Evolutionary conservation across 2,113 vertebrate species (phyloP).

Genomic region (Perognathus longimembris): DNA sequence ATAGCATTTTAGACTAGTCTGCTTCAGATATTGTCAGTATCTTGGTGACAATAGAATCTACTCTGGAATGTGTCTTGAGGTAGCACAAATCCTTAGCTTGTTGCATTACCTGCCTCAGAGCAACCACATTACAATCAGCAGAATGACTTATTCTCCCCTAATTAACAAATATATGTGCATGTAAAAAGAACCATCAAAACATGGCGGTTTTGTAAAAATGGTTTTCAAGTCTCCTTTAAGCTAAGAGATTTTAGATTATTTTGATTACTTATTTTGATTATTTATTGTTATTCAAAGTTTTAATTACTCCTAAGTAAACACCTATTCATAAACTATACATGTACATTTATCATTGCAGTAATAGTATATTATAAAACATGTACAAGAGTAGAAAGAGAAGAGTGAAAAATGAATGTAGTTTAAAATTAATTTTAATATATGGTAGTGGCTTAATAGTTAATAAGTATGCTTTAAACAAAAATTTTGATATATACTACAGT

Average conservation of each 20-base stretch:
- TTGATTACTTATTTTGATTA: slow-evolving; percentile 40
- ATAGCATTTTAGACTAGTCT: slow-evolving; percentile 25
- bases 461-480: slow-evolving; percentile 33
- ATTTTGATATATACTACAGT: slow-evolving; percentile 26
- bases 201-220: neutral
- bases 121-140: slow-evolving; percentile 20
- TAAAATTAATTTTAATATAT: slow-evolving; percentile 32
- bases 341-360: slow-evolving; percentile 3
- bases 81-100: slow-evolving; percentile 39
- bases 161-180: slow-evolving; percentile 23
- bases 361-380: neutral
- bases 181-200: slow-evolving; percentile 37
- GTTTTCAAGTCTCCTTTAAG: slow-evolving; percentile 48
- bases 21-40: slow-evolving; percentile 24
- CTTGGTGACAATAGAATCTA: slow-evolving; percentile 41
- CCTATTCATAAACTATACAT: slow-evolving; percentile 23
- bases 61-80: neutral
- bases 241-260: slow-evolving; percentile 5
- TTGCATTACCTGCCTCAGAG: neutral
- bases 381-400: slow-evolving; percentile 31
- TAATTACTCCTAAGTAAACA: neutral
- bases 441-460: too few relatives aligned
- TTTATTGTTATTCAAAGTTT: neutral
- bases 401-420: neutral
- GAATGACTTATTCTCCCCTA: slow-evolving; percentile 27